A percentile compares a stretch with the other conserved stretches of the same genome.
phyloP scores from a whole-genome alignment of 2,797 vertebrate species.

The Poecile montanus region DNA sequence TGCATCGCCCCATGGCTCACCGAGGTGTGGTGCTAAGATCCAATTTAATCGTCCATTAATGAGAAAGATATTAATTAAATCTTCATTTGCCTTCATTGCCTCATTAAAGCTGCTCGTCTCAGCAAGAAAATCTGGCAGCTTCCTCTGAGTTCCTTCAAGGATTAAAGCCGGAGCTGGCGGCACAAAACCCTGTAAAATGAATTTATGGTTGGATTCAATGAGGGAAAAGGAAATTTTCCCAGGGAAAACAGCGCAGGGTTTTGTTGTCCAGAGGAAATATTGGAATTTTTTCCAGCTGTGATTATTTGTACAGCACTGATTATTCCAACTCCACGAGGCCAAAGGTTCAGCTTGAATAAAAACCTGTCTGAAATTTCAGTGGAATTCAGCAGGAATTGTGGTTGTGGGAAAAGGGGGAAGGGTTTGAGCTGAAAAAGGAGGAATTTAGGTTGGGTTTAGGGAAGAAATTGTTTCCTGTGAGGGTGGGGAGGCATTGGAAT shows the following conservation, averaged over 20 bases:
- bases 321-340: not conserved
- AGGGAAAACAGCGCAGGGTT: accelerated
- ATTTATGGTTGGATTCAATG: not conserved
- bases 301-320: too few relatives aligned
- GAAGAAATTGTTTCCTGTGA: not conserved
- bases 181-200: not conserved
- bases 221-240: not conserved
- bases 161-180: not conserved
- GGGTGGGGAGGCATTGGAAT: not conserved
- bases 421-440: not conserved
- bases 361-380: not conserved
- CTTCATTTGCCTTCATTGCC: not conserved
- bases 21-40: not conserved
- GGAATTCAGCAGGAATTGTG: not conserved
- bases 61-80: conserved; percentile 43
- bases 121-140: not conserved
- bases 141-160: not conserved
- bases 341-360: not conserved
- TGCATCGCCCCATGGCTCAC: not conserved
- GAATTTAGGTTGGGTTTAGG: not conserved
- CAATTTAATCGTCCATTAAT: not conserved
- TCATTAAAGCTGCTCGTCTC: not conserved
- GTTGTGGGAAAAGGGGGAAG: not conserved
- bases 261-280: not conserved
- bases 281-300: not conserved